Evolutionary conservation across 2,888 invertebrate species (phyloP).

Genomic region (Eledona agricola): DNA sequence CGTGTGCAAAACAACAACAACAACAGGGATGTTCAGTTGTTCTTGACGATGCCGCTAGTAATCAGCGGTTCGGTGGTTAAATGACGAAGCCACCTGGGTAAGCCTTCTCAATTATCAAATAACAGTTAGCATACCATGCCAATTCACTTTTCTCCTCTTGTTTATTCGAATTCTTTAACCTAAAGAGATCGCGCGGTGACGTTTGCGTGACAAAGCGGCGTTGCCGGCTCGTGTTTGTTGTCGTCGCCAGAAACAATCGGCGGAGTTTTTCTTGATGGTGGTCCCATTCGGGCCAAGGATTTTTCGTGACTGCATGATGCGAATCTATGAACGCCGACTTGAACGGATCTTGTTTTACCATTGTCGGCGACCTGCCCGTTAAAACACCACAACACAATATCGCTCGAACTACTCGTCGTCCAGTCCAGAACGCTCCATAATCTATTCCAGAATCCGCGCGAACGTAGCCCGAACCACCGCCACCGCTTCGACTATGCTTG

Average conservation of each 20-base stretch:
- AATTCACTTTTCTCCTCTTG: constrained; percentile 15
- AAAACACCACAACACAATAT: too few relatives aligned
- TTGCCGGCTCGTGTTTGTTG: constrained; percentile 38
- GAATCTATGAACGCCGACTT: constrained; percentile 6
- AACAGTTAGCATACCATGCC: too few relatives aligned
- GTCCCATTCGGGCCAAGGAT: constrained; percentile 27
- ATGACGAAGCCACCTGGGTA: constrained; percentile 58
- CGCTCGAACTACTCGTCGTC: too few relatives aligned
- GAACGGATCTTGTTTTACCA: constrained; percentile 1
- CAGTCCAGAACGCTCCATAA: constrained; percentile 9
- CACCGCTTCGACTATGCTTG: background rate
- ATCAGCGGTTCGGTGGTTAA: constrained; percentile 36
- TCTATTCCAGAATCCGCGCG: too few relatives aligned
- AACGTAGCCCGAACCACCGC: too few relatives aligned
- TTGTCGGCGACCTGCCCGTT: too few relatives aligned
- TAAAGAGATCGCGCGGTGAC: constrained; percentile 45
- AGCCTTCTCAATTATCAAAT: too few relatives aligned
- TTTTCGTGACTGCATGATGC: constrained; percentile 5
- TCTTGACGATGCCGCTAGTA: constrained; percentile 23
- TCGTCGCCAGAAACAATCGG: constrained; percentile 12
- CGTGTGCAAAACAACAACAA: constrained; percentile 31
- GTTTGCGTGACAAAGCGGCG: constrained; percentile 44
- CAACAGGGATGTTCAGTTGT: constrained; percentile 29
- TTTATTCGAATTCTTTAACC: constrained; percentile 34
- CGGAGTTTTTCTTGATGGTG: constrained; percentile 14